phyloP scores from a whole-genome alignment of 2,888 invertebrate species.

The Cryptocheilus praepositus region DNA sequence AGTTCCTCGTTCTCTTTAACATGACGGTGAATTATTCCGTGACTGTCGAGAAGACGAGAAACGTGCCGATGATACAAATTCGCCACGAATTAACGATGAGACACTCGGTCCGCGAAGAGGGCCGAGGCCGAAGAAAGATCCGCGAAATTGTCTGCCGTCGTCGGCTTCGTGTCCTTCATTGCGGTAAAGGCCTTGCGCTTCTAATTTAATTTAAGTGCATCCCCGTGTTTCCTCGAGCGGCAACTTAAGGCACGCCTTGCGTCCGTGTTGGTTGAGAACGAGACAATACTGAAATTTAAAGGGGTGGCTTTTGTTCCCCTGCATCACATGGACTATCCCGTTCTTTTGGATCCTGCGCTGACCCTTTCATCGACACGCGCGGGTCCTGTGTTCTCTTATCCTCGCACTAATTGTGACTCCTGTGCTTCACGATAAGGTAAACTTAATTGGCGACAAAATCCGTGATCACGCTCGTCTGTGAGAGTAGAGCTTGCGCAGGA shows the following conservation, averaged over 20 bases:
- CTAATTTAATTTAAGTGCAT: constrained; percentile 40
- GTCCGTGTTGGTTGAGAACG: constrained; percentile 5
- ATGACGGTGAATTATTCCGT: too few species aligned
- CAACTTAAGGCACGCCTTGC: constrained; percentile 17
- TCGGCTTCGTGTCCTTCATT: constrained; percentile 15
- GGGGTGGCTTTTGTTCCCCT: constrained; percentile 5
- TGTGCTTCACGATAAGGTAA: neutral
- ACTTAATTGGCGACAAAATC: neutral
- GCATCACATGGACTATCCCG: neutral
- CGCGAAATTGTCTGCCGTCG: constrained; percentile 4
- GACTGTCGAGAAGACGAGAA: neutral
- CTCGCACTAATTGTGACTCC: constrained; percentile 6
- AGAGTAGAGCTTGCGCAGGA: too few species aligned
- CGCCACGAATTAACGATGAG: neutral
- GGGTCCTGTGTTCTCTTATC: too few species aligned
- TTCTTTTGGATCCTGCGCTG: too few species aligned
- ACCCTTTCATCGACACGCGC: too few species aligned
- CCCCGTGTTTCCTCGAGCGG: constrained; percentile 29
- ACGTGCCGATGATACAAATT: neutral
- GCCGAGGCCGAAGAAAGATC: constrained; percentile 4
- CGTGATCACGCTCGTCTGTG: too few species aligned
- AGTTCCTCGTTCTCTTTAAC: too few species aligned
- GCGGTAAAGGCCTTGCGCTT: constrained; percentile 23
- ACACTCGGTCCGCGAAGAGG: neutral
- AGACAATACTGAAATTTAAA: constrained; percentile 13